These are phyloP conservation scores for Phaonia tiefii DNA, from an alignment of 2,888 invertebrate species.

Conservation along the genomic window DNA sequence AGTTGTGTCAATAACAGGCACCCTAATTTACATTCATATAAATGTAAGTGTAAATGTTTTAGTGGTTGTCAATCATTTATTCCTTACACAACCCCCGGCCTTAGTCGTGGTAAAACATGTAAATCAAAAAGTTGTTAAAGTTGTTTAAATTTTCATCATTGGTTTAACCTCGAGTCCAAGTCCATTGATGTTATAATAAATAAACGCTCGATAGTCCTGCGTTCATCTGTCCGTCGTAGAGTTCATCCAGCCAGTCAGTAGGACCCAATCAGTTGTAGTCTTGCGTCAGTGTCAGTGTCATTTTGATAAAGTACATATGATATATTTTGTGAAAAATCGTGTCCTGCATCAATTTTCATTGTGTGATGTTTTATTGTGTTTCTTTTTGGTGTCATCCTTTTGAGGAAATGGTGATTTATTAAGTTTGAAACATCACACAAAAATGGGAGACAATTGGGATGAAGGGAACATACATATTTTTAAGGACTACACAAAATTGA, in stretches of 20 bases:
- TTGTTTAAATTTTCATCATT: constrained; percentile 35
- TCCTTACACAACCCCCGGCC: neutral
- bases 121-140: constrained; percentile 62
- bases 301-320: constrained; percentile 40
- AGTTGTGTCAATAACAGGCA: no score
- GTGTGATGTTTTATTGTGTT: neutral
- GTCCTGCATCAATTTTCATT: constrained; percentile 55
- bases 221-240: constrained; percentile 2
- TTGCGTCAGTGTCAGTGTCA: constrained; percentile 41
- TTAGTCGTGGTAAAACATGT: constrained; percentile 28
- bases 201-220: no score
- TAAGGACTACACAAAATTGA: no score
- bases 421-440: constrained; percentile 39
- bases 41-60: no score
- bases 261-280: constrained; percentile 6
- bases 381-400: neutral
- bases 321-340: constrained; percentile 52
- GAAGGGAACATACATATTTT: neutral
- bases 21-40: no score
- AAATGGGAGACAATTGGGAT: constrained; percentile 8
- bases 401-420: constrained; percentile 47
- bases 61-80: constrained; percentile 40
- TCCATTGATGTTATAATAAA: constrained; percentile 45
- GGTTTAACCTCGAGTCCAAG: constrained; percentile 44
- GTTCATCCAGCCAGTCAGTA: constrained; percentile 2